These are phyloP conservation scores for Dryocosmus kuriphilus DNA, from an alignment of 2,888 invertebrate species.

Conservation along the genomic window DNA sequence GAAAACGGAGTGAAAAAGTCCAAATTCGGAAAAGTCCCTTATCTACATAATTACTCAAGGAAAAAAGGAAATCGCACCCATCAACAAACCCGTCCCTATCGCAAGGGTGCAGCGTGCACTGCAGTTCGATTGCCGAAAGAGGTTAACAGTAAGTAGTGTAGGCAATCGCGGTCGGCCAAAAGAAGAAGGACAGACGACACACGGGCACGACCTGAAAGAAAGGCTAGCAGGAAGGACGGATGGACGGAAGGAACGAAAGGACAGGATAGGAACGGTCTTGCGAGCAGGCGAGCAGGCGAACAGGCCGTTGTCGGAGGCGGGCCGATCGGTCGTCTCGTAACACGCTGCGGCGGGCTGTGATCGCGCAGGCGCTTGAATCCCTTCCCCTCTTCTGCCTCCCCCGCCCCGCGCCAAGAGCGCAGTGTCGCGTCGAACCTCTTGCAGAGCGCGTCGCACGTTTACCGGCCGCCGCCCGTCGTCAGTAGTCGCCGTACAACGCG, in stretches of 20 bases:
- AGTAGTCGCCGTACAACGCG: slow-evolving; percentile 76
- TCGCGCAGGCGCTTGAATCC: slow-evolving; percentile 53
- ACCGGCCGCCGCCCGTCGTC: slow-evolving; percentile 77
- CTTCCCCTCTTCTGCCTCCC: slow-evolving; percentile 62
- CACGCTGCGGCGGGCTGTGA: slow-evolving; percentile 80
- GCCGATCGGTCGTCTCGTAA: slow-evolving; percentile 81
- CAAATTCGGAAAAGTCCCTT: too few species aligned
- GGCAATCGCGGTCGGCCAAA: slow-evolving; percentile 47
- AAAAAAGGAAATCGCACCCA: neutral
- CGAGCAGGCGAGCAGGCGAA: slow-evolving; percentile 68
- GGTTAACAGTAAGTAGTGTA: slow-evolving; percentile 46
- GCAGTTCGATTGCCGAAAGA: slow-evolving; percentile 40
- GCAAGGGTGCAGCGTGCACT: neutral
- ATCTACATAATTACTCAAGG: too few species aligned
- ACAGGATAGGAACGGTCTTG: slow-evolving; percentile 45
- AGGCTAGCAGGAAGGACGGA: slow-evolving; percentile 57
- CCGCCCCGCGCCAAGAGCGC: slow-evolving; percentile 74
- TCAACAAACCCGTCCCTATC: neutral
- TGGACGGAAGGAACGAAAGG: slow-evolving; percentile 68
- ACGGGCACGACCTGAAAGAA: slow-evolving; percentile 73
- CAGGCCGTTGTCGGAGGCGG: slow-evolving; percentile 58
- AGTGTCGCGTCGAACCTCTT: slow-evolving; percentile 78
- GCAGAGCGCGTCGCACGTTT: slow-evolving; percentile 77
- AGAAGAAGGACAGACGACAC: slow-evolving; percentile 67
- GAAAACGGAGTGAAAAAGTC: too few species aligned